Evolutionary conservation across 2,113 vertebrate species (phyloP).

Genomic region (Brachypodius melanocephalos): DNA sequence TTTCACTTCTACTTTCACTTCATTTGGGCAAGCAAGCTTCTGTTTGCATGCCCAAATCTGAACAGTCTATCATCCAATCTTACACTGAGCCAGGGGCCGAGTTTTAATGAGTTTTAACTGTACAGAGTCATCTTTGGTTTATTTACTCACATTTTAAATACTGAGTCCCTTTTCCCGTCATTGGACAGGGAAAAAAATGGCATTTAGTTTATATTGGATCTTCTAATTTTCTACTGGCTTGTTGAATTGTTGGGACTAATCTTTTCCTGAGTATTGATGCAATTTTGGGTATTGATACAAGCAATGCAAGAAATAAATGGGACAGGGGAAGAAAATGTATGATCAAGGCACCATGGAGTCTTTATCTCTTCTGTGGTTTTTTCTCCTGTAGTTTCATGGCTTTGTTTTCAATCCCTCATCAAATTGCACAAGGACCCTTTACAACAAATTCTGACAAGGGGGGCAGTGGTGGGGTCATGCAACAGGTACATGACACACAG

Average conservation of each 20-base stretch:
- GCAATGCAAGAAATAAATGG: background rate
- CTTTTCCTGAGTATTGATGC: background rate
- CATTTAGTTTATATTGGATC: background rate
- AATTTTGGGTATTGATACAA: background rate
- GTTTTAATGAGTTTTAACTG: background rate
- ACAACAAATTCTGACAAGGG: background rate
- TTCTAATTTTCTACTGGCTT: background rate
- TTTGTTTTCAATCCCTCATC: background rate
- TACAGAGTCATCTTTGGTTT: no score
- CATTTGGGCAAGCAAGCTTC: background rate
- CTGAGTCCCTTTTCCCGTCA: background rate
- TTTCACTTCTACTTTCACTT: background rate
- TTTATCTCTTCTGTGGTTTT: background rate
- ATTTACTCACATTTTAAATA: background rate
- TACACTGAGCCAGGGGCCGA: background rate
- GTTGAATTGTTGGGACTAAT: background rate
- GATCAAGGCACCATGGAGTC: background rate
- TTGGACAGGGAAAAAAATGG: background rate
- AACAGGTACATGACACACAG: accelerated
- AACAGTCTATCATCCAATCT: background rate
- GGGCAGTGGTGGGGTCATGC: background rate
- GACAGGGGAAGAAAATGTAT: background rate
- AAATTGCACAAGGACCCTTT: background rate
- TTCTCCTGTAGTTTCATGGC: background rate
- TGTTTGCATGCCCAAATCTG: background rate